Conservation (phyloP, 2,888 invertebrate species). For the Ferrisia virgata region DNA sequence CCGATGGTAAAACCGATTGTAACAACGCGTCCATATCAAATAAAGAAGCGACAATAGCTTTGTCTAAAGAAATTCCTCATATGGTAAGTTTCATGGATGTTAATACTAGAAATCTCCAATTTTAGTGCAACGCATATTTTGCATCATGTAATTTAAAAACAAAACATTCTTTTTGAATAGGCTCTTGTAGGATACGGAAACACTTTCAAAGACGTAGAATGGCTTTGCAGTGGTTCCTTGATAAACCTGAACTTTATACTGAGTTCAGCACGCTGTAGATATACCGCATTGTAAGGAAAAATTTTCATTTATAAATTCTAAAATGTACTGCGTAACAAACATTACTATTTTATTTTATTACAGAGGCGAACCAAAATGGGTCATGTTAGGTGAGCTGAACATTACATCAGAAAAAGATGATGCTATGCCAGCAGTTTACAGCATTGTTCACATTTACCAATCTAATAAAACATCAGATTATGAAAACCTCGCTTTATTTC, state of each 20-base stretch:
- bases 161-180: neutral
- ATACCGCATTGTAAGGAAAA: neutral
- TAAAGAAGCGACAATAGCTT: too few relatives aligned
- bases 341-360: neutral
- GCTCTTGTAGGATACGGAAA: neutral
- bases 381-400: constrained; percentile 50
- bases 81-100: too few relatives aligned
- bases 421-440: constrained; percentile 58
- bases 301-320: too few relatives aligned
- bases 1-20: too few relatives aligned
- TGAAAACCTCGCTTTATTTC: neutral
- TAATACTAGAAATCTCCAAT: too few relatives aligned
- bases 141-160: too few relatives aligned
- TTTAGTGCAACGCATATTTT: too few relatives aligned
- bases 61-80: too few relatives aligned
- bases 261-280: neutral
- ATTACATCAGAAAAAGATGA: constrained; percentile 57
- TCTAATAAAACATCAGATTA: neutral
- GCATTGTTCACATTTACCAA: constrained; percentile 52
- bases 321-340: neutral
- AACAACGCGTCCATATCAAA: too few relatives aligned
- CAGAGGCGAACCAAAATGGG: constrained; percentile 31
- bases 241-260: constrained; percentile 16
- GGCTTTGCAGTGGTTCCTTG: neutral
- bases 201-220: neutral